phyloP scores from a whole-genome alignment of 2,888 invertebrate genomes.

The Athetis lepigone region DNA sequence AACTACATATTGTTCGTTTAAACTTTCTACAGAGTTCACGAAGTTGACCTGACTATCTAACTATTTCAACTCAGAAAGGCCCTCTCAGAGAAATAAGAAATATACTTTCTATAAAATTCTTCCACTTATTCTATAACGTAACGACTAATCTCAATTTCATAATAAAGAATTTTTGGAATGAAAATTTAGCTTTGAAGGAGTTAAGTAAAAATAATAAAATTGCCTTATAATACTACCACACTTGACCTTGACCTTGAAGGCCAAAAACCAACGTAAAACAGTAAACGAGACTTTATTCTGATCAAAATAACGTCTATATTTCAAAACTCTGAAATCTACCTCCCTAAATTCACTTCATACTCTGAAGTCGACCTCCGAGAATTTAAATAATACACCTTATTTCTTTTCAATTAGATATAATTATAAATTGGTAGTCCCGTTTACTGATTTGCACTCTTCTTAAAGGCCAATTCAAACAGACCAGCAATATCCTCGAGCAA shows the following conservation, averaged over 20 bases:
- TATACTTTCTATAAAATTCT: constrained; percentile 15
- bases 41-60: constrained; percentile 1
- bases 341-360: no score
- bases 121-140: background rate
- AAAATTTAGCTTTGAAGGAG: constrained; percentile 18
- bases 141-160: constrained; percentile 11
- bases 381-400: no score
- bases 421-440: no score
- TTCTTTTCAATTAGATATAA: no score
- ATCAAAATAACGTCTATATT: no score
- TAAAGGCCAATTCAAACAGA: no score
- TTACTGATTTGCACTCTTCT: no score
- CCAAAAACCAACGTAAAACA: background rate
- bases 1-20: background rate
- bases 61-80: background rate
- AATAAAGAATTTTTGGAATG: constrained; percentile 35
- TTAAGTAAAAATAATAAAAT: constrained; percentile 19
- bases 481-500: background rate
- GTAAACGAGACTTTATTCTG: no score
- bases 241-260: constrained; percentile 6
- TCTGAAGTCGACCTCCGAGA: no score
- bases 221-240: constrained; percentile 27
- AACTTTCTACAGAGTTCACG: background rate
- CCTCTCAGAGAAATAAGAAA: constrained; percentile 14
- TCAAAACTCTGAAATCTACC: no score